Base-by-base conservation (phyloP, 2,888 invertebrate species). In the Phortica magna region DNA sequence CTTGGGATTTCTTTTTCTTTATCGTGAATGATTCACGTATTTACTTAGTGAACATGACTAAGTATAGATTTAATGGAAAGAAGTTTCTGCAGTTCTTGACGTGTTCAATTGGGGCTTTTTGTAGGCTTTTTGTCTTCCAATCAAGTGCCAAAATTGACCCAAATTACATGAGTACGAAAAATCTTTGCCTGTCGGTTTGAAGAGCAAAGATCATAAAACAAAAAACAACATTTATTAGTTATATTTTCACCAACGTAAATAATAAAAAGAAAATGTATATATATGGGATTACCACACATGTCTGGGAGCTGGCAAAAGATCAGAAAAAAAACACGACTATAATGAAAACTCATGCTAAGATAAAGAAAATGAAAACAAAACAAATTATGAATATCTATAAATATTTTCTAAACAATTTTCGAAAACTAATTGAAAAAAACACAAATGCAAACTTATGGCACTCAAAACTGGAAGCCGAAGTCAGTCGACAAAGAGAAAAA, bases 221-320 rank as follows among this genome's bases (percentile, higher is more conserved):
- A 10, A 43, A 73, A 31, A 59, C 53, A 59, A 59, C 10, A 70
- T 22, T 61, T 61, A 61, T 61, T 61, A 61, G 61, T 61, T 61
- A 19, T 61, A 22, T 61, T 61, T 61, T 9, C 61, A 6, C 10
- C n/a, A 61, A 55, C 17, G n/a, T 55, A 55, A 55, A 9, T 64
- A 70, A 31, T 48, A 68, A 42, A n/a, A 43, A 67, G n/a, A 71
- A 74, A 41, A 82, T 74, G 84, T 31, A 4, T 31, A 31, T 31
- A 31, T 31, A 31, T 87, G 85, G 76, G 80, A 87, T 84, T 84
- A 85, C 87, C 83, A 83, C 83, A 83, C 87, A 85, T 78, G 75
- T 75, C 77, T 79, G 75, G 39, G 67, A 53, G 31, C 81, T 78
- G 75, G 79, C 59, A 72, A 78, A 67, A 41, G 41, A 64, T 43